Evolutionary conservation across 2,113 vertebrate genomes (phyloP).

Genomic region (Melanocharis versteri): DNA sequence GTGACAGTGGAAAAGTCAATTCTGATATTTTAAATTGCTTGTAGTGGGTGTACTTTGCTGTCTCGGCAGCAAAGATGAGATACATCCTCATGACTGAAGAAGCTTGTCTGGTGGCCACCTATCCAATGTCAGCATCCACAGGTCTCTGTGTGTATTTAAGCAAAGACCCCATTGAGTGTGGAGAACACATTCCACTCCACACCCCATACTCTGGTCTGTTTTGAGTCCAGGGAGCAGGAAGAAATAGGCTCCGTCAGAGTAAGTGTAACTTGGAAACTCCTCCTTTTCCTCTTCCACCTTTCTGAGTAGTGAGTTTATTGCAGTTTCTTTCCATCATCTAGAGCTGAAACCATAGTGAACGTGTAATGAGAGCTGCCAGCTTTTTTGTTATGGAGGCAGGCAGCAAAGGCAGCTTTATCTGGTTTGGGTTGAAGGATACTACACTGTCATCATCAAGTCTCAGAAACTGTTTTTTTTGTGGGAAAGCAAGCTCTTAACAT

Average conservation of each 20-base stretch:
- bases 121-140: not conserved
- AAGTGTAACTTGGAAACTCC: not conserved
- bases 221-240: not conserved
- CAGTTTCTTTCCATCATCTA: not conserved
- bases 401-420: not conserved
- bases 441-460: not conserved
- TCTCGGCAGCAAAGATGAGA: not conserved
- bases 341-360: not conserved
- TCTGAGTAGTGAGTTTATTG: not conserved
- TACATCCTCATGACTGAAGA: not conserved
- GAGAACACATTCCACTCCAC: accelerated
- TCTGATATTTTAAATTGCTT: not conserved
- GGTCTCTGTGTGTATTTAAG: not conserved
- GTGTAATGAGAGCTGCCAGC: not conserved
- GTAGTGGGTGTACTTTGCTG: not conserved
- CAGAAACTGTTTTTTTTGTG: not conserved
- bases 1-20: not conserved
- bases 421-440: not conserved
- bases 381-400: not conserved
- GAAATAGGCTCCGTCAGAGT: not conserved
- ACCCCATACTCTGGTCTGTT: not conserved
- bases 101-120: not conserved
- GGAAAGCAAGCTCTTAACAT: not conserved
- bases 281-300: not conserved
- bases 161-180: not conserved